Evolutionary conservation across 2,888 invertebrate species (phyloP).

Genomic region (Mesochorus sp.): DNA sequence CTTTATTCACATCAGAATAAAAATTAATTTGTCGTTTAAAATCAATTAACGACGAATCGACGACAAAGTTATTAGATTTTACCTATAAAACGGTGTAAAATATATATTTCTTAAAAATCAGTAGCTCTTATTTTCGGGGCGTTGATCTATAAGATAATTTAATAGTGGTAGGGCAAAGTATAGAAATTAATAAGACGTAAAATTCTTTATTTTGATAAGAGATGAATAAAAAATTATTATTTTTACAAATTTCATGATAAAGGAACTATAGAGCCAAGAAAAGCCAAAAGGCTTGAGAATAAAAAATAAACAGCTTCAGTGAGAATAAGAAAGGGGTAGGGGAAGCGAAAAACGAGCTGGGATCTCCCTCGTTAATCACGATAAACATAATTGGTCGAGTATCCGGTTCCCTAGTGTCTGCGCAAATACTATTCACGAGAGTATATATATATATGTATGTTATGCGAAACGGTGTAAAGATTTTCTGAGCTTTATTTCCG

Average conservation of each 20-base stretch:
- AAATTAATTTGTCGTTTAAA: no score
- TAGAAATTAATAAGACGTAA: conserved; percentile 46
- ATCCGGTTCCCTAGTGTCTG: conserved; percentile 9
- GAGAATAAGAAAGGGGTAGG: background rate
- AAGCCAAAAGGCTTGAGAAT: conserved; percentile 23
- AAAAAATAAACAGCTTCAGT: conserved; percentile 9
- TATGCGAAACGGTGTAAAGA: background rate
- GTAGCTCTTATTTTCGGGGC: conserved; percentile 5
- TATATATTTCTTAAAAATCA: conserved; percentile 15
- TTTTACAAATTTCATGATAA: conserved; percentile 3
- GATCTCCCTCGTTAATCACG: conserved; percentile 50
- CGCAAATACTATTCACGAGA: background rate
- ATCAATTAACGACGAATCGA: conserved; percentile 1
- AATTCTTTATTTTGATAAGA: conserved; percentile 4
- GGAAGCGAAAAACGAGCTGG: background rate
- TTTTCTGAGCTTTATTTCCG: background rate
- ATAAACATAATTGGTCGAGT: conserved; percentile 49
- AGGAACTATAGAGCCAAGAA: conserved; percentile 1
- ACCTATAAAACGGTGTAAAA: background rate
- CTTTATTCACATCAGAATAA: no score
- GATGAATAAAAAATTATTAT: conserved; percentile 38
- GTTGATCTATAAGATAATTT: conserved; percentile 15
- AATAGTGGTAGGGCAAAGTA: conserved; percentile 3
- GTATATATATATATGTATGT: background rate
- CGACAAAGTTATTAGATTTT: conserved; percentile 23